phyloP scores from a whole-genome alignment of 2,888 invertebrate species.

The Villa cingulata region DNA sequence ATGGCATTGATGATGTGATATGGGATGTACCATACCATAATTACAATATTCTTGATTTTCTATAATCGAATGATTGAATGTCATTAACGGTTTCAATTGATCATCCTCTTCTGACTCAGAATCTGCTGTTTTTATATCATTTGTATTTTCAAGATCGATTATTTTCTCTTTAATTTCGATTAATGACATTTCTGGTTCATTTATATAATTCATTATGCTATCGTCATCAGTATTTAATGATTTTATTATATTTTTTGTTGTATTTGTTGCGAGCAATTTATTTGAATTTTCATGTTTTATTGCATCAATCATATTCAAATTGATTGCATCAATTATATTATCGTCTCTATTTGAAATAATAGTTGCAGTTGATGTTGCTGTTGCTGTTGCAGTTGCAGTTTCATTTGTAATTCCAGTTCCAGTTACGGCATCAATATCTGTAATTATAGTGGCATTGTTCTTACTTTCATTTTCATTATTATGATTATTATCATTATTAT shows the following conservation, averaged over 20 bases:
- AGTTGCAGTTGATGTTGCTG: background rate
- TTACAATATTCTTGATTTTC: slow-evolving; percentile 21
- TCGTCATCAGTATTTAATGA: background rate
- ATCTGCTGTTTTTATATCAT: slow-evolving; percentile 24
- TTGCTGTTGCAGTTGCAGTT: background rate
- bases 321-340: background rate
- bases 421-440: too few species aligned
- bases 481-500: background rate
- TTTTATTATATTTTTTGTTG: too few species aligned
- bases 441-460: too few species aligned
- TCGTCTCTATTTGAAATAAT: background rate
- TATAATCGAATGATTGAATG: slow-evolving; percentile 31
- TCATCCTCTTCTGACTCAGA: slow-evolving; percentile 32
- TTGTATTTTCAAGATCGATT: slow-evolving; percentile 22
- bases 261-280: background rate
- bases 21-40: slow-evolving; percentile 9
- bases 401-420: background rate
- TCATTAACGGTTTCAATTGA: slow-evolving; percentile 33
- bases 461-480: slow-evolving; percentile 3
- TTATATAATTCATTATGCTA: slow-evolving; percentile 10
- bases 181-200: slow-evolving; percentile 16
- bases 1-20: slow-evolving; percentile 7
- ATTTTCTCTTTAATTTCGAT: slow-evolving; percentile 21
- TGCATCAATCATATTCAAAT: background rate
- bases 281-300: background rate